Conservation (phyloP, 2,797 vertebrate species). For the Streptopelia turtur region DNA sequence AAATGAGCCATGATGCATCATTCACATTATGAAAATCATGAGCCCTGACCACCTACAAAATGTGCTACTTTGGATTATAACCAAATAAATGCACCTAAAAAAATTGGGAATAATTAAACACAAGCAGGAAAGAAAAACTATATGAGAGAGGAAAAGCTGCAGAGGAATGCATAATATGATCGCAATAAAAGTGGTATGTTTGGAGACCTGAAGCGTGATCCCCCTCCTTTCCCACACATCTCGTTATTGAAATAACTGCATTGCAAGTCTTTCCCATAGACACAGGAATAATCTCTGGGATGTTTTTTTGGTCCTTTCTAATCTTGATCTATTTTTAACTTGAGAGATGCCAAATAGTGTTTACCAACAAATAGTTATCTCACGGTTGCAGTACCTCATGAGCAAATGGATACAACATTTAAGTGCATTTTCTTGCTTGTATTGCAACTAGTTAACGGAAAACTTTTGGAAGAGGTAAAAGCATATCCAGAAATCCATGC, state of each 20-base stretch:
- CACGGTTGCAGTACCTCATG: background rate
- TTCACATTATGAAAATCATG: background rate
- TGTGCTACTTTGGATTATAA: background rate
- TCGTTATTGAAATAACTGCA: background rate
- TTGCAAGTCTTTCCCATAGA: background rate
- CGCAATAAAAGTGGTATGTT: background rate
- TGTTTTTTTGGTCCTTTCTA: background rate
- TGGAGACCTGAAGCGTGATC: background rate
- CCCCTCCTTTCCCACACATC: background rate
- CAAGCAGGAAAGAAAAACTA: background rate
- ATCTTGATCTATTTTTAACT: background rate
- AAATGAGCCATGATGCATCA: background rate
- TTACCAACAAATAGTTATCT: background rate
- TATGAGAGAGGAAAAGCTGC: background rate
- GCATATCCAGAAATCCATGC: background rate
- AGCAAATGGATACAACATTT: conserved; percentile 34
- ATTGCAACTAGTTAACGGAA: background rate
- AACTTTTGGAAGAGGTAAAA: background rate
- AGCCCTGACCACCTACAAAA: background rate
- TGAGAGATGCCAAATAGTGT: background rate
- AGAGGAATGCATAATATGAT: background rate
- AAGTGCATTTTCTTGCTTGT: conserved; percentile 25
- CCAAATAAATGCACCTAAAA: background rate
- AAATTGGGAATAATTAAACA: background rate
- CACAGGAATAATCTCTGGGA: background rate